Evolutionary conservation across 1,140 invertebrate genomes (phyloP), one percentile per base, ranked within the genome.

Genomic region (Catajapyx aquilonaris): DNA sequence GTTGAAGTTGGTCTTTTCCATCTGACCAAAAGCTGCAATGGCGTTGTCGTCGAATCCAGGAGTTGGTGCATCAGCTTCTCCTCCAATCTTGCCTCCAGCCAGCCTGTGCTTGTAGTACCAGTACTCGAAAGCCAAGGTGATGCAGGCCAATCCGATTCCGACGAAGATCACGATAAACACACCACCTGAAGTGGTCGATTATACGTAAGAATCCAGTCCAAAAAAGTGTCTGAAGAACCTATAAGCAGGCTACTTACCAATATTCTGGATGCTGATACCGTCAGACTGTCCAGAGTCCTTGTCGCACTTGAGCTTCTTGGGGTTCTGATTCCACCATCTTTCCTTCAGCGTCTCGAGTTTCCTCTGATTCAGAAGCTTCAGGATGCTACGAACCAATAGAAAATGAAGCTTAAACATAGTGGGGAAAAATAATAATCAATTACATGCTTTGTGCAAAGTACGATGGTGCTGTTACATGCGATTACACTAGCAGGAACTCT

Each of bases 151-250:
- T 0, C 77, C 78, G 30, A 94, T 91, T 0, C 88, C 88, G 34
- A 88, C 81, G 46, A 93, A 86, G 43, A 94, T 91, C 0, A 93
- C 83, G 31, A 96, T 88, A 50, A 96, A 97, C 0, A 96, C 90
- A 1, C 91, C 91, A 28, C 91, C 69, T 66, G 40, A n/a, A 21
- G 16, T 4, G 5, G 30, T 33, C 2, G 18, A 42, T 31, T 16
- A 28, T 28, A 28, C n/a, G n/a, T n/a, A n/a, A n/a, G n/a, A n/a
- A n/a, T n/a, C n/a, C n/a, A n/a, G n/a, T n/a, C n/a, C n/a, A n/a
- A n/a, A n/a, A n/a, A n/a, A n/a, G n/a, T n/a, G n/a, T n/a, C n/a
- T n/a, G n/a, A n/a, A n/a, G n/a, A n/a, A n/a, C n/a, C n/a, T n/a
- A n/a, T n/a, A n/a, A n/a, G 31, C n/a, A 38, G 23, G 11, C 43